Conservation (phyloP, 2,888 invertebrate genomes). For the Cetonia aurata region DNA sequence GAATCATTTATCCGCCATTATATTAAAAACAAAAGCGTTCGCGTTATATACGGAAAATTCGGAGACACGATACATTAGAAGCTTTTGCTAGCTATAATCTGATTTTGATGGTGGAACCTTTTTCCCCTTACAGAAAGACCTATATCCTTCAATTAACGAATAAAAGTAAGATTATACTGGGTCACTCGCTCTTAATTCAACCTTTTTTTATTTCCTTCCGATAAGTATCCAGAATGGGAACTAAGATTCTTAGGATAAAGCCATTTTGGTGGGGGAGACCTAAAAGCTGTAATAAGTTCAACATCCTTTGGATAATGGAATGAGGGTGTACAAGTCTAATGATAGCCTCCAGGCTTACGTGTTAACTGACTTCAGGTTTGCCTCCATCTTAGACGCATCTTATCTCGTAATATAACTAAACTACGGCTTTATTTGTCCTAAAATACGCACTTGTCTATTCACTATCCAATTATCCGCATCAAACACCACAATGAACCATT, state of each 20-base stretch:
- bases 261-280: not conserved
- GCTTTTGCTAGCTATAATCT: no score
- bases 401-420: conserved; percentile 37
- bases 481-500: no score
- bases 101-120: no score
- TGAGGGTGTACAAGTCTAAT: conserved; percentile 28
- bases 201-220: not conserved
- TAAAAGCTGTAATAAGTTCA: conserved; percentile 28
- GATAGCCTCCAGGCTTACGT: conserved; percentile 31
- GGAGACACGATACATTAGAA: no score
- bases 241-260: not conserved
- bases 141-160: no score
- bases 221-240: not conserved
- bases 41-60: no score
- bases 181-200: not conserved
- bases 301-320: conserved; percentile 37
- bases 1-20: no score
- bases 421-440: conserved; percentile 35
- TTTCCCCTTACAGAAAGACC: no score
- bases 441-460: conserved; percentile 26
- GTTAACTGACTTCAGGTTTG: conserved; percentile 18
- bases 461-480: conserved; percentile 1
- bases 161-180: no score
- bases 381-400: conserved; percentile 27
- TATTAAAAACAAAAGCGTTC: no score